These are phyloP conservation scores for Cyrtonyx montezumae DNA, from an alignment of 2,113 vertebrate species.

Conservation along the genomic window DNA sequence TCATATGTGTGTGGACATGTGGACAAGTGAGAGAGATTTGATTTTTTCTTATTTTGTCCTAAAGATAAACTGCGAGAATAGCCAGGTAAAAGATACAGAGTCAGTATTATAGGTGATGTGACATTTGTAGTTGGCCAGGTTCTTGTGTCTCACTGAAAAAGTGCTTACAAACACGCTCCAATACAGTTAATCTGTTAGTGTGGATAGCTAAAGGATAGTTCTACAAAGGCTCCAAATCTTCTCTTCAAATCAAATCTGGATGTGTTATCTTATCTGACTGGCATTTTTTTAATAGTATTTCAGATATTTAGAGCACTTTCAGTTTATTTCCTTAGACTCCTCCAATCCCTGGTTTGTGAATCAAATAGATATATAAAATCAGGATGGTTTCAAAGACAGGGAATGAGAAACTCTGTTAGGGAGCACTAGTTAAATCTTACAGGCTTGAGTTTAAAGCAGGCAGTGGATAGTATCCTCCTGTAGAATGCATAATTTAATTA, in stretches of 20 bases:
- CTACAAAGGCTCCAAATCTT: not conserved
- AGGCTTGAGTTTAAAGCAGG: not conserved
- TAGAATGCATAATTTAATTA: not conserved
- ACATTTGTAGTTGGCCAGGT: not conserved
- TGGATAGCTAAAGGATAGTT: not conserved
- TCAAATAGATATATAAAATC: not conserved
- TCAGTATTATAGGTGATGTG: not conserved
- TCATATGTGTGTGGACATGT: not conserved
- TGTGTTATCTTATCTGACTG: not conserved
- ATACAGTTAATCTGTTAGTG: not conserved
- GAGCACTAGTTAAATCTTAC: not conserved
- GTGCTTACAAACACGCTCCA: not conserved
- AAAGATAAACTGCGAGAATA: not conserved
- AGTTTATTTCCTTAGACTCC: not conserved
- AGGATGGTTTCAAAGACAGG: not conserved
- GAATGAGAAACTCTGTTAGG: not conserved
- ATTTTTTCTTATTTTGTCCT: not conserved
- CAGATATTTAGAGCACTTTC: not conserved
- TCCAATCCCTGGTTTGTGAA: not conserved
- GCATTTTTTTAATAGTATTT: not conserved
- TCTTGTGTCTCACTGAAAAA: not conserved
- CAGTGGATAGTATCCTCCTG: fast-evolving
- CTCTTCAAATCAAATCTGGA: not conserved
- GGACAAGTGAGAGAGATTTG: not conserved
- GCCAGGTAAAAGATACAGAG: not conserved